phyloP scores from a whole-genome alignment of 2,888 invertebrate species.

The Chrysodeixis includens region DNA sequence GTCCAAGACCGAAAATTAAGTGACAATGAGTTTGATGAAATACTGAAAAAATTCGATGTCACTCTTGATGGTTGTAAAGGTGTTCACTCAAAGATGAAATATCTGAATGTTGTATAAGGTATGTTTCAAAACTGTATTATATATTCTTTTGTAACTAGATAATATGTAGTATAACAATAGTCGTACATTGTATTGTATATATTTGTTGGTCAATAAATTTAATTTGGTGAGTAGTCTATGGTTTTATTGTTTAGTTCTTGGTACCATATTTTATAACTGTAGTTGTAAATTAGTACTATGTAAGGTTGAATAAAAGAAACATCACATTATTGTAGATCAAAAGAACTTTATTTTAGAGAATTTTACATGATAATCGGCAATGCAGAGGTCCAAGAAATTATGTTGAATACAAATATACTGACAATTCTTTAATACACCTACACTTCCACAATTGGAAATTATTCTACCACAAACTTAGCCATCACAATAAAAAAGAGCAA shows the following conservation, averaged over 20 bases:
- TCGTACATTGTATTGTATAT: conserved; percentile 13
- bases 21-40: conserved; percentile 60
- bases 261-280: conserved; percentile 4
- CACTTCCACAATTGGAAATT: conserved; percentile 83
- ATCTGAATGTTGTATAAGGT: conserved; percentile 69
- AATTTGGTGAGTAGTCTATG: conserved; percentile 16
- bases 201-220: conserved; percentile 33
- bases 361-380: conserved; percentile 89
- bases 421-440: conserved; percentile 85
- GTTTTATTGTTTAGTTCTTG: conserved; percentile 35
- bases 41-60: conserved; percentile 80
- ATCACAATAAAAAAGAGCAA: conserved; percentile 78
- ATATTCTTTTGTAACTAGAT: conserved; percentile 8
- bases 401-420: conserved; percentile 86
- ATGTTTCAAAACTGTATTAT: conserved; percentile 37
- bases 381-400: conserved; percentile 88
- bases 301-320: conserved; percentile 25
- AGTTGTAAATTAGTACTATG: conserved; percentile 1
- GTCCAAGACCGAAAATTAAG: conserved; percentile 59
- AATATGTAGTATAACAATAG: conserved; percentile 12
- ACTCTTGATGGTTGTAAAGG: conserved; percentile 84
- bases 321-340: conserved; percentile 80
- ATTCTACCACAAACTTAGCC: conserved; percentile 83
- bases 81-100: conserved; percentile 81
- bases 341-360: conserved; percentile 90